phyloP scores from a whole-genome alignment of 2,113 vertebrate species.

The Paramisgurnus dabryanus region DNA sequence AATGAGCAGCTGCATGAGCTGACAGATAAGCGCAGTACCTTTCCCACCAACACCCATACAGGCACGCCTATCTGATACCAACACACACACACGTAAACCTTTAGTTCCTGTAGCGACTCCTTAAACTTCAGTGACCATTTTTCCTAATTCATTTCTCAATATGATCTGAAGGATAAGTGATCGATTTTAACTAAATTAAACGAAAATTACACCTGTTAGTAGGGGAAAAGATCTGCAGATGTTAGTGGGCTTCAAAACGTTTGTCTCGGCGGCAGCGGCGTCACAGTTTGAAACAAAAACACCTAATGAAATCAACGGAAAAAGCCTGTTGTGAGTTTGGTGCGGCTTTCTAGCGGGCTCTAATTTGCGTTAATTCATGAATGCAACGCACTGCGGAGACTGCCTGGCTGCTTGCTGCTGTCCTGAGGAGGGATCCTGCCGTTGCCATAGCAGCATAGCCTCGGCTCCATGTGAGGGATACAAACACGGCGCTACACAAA shows the following conservation, averaged over 20 bases:
- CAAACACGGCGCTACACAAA: slow-evolving; percentile 47
- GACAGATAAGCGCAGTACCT: slow-evolving; percentile 53
- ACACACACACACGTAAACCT: too few relatives aligned
- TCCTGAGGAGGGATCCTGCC: slow-evolving; percentile 68
- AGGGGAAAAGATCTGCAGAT: neutral
- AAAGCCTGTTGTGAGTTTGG: slow-evolving; percentile 59
- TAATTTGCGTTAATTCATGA: slow-evolving; percentile 72
- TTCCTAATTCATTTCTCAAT: slow-evolving; percentile 35
- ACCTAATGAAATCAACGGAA: slow-evolving; percentile 38
- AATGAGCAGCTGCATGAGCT: slow-evolving; percentile 54
- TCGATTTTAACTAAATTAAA: neutral
- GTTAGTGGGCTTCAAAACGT: neutral
- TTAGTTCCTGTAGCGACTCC: neutral
- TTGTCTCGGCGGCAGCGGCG: slow-evolving; percentile 3
- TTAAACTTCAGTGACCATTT: neutral
- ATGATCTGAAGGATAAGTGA: slow-evolving; percentile 18
- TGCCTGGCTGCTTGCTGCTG: slow-evolving; percentile 69
- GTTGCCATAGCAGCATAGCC: slow-evolving; percentile 83
- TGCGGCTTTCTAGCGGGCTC: slow-evolving; percentile 67
- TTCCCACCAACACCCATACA: slow-evolving; percentile 46
- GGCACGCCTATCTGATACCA: slow-evolving; percentile 35
- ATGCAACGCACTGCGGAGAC: slow-evolving; percentile 68
- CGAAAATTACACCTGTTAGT: neutral
- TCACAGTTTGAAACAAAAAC: slow-evolving; percentile 26
- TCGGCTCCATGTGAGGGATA: slow-evolving; percentile 56